These are phyloP conservation scores for Cephalotes varians DNA, from an alignment of 2,888 invertebrate species.

Conservation along the genomic window DNA sequence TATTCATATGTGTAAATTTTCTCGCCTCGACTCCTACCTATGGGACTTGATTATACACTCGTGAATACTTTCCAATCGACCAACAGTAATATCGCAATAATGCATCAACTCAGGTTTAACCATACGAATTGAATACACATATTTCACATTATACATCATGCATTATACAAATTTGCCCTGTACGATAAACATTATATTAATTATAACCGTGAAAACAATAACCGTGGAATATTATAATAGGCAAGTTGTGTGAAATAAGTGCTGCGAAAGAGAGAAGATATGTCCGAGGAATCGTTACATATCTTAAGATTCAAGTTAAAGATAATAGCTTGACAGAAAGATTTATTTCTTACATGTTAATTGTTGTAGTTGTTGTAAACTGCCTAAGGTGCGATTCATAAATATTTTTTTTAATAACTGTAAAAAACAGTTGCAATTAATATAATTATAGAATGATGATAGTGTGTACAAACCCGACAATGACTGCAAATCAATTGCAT, in stretches of 20 bases:
- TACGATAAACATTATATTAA: background rate
- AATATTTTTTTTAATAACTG: background rate
- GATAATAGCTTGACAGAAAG: background rate
- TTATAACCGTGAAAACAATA: background rate
- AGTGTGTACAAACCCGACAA: background rate
- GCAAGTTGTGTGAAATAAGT: background rate
- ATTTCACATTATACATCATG: background rate
- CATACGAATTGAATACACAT: constrained; percentile 10
- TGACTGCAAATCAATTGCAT: background rate
- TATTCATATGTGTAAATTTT: constrained; percentile 47
- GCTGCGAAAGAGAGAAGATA: background rate
- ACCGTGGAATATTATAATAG: background rate
- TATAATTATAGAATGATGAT: background rate
- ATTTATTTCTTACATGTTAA: background rate
- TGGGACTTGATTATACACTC: constrained; percentile 17
- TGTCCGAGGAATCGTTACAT: background rate
- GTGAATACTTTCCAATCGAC: constrained; percentile 21
- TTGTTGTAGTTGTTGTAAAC: too few species aligned
- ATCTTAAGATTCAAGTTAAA: background rate
- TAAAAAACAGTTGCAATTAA: background rate
- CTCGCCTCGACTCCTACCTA: constrained; percentile 14
- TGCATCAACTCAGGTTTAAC: background rate
- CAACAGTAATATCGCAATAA: constrained; percentile 16
- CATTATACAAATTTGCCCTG: background rate
- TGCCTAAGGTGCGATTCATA: background rate